Base-by-base conservation (phyloP, 2,888 invertebrate genomes). In the Omphaloscelis lunosa region DNA sequence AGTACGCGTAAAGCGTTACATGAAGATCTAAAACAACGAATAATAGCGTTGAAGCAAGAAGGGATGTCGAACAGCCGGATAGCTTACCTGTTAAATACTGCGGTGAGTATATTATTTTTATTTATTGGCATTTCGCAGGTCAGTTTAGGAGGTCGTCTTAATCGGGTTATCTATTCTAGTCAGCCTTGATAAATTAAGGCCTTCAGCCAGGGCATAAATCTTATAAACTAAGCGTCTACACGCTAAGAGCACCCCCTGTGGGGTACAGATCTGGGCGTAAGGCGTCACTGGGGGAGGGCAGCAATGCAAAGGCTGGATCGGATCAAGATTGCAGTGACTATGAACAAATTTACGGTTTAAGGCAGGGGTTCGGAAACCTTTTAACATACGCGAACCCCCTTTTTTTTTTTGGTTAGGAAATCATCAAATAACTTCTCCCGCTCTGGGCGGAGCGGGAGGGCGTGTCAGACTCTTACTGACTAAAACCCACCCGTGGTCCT, bases 11-110 rank as follows among this genome's bases (percentile, higher is more conserved):
- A 41, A 81, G 74, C 58, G 2, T 59, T 59, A 0, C 77, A 77
- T 56, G 82, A 77, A 1, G 53, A 82, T 53, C 62, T 77, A 51
- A 77, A 75, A 75, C 41, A 39, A 9, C 53, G 82, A 11, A 77
- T 77, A 20, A 39, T 77, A n/a, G 34, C 61, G 0, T 8, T 77
- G 1, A 77, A 77, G 20, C 77, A 77, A 62, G 75, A 82, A 53
- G 77, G 77, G 11, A 6, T 77, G 0, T 34, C 82, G 0, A 77
- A 41, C 0, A 61, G 82, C 0, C 75, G 74, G 0, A 82, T 75
- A 45, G 77, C 77, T 23, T 29, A 82, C 39, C n/a, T 77, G 12
- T 45, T 77, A 45, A 39, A 77, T n/a, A 77, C 77, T 39, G 53
- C 77, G 6, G 82, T 77, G 0, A 77, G 77, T 59, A 12, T 56